Evolutionary conservation across 1,140 invertebrate species (phyloP).

Genomic region (Adelges cooleyi): DNA sequence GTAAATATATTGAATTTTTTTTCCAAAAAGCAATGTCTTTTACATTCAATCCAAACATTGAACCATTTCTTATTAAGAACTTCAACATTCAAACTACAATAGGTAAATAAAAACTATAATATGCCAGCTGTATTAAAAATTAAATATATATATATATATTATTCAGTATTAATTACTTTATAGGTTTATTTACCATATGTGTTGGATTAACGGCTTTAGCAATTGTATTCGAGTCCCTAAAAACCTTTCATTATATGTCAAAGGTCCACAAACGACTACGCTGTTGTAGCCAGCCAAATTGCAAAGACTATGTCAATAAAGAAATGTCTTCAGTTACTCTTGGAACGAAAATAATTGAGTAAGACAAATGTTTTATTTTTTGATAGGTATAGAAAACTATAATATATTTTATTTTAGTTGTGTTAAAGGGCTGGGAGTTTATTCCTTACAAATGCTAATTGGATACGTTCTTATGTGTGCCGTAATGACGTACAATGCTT

Average conservation of each 20-base stretch:
- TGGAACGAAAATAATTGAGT: slow-evolving; percentile 10
- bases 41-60: slow-evolving; percentile 2
- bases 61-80: neutral
- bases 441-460: slow-evolving; percentile 9
- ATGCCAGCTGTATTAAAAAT: too few relatives aligned
- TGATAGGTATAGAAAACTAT: neutral
- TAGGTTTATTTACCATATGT: slow-evolving; percentile 6
- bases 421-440: neutral
- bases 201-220: slow-evolving; percentile 5
- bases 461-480: slow-evolving; percentile 23
- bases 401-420: neutral
- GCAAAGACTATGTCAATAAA: slow-evolving; percentile 7
- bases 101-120: too few relatives aligned
- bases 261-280: neutral
- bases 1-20: too few relatives aligned
- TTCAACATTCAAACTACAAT: neutral
- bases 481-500: slow-evolving; percentile 19
- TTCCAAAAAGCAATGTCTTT: slow-evolving; percentile 4
- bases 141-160: too few relatives aligned
- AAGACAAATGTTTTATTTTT: neutral
- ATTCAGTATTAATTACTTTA: neutral
- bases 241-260: slow-evolving; percentile 10
- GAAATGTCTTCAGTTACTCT: neutral
- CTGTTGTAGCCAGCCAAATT: neutral
- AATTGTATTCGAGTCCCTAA: slow-evolving; percentile 2